Evolutionary conservation across 2,113 vertebrate genomes (phyloP).

Genomic region (Amphilophus citrinellus): DNA sequence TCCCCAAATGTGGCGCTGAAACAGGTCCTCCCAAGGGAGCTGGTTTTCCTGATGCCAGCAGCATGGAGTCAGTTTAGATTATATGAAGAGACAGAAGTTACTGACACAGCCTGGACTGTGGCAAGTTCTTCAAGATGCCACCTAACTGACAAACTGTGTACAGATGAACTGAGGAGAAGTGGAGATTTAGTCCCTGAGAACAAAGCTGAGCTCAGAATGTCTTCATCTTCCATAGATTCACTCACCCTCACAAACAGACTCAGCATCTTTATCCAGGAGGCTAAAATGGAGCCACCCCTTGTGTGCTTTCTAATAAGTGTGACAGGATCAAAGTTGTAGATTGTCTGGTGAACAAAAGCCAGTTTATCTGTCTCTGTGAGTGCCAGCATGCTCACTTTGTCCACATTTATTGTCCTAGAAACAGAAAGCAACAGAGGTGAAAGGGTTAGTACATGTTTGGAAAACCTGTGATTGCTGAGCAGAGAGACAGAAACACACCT

Average conservation of each 20-base stretch:
- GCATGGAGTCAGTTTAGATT: not conserved
- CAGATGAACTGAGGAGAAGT: not conserved
- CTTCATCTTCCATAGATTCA: not conserved
- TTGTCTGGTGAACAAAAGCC: conserved; percentile 9
- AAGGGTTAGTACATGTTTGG: not conserved
- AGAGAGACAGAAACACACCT: not conserved
- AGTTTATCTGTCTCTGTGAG: not conserved
- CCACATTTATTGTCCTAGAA: not conserved
- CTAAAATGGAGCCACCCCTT: not conserved
- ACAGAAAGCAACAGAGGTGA: not conserved
- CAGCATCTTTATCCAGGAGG: not conserved
- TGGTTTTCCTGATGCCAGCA: not conserved
- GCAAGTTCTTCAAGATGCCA: not conserved
- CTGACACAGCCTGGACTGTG: not conserved
- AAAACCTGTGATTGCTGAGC: not conserved
- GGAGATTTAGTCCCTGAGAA: not conserved
- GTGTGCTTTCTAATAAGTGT: not conserved
- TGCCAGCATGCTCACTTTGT: not conserved
- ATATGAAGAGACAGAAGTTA: too few relatives aligned
- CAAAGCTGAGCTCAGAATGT: not conserved
- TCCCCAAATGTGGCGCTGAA: not conserved
- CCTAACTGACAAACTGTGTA: not conserved
- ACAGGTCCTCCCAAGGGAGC: not conserved
- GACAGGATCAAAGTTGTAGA: conserved; percentile 9
- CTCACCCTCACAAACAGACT: conserved; percentile 8